Base-by-base conservation (phyloP, 2,888 invertebrate genomes). In the Horisme vitalbata region DNA sequence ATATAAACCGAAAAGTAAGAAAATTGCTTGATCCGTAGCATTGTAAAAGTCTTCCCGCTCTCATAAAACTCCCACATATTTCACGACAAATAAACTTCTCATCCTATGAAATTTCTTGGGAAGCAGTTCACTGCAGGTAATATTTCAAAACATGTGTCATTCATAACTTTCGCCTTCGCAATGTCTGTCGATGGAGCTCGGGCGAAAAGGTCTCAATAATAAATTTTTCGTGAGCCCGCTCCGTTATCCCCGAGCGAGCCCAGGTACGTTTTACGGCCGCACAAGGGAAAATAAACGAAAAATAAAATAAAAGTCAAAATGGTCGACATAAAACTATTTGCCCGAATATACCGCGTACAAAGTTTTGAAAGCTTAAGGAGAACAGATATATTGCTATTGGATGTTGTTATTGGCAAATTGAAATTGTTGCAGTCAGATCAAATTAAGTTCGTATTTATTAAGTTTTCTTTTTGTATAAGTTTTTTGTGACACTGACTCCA, bases 101-200 rank as follows among this genome's bases (percentile, higher is more conserved):
- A 82, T 85, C 83, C 79, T 68, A 81, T 82, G 83, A 85, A 86
- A 83, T 83, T 83, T 78, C 75, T 72, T 68, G 70, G 75, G 79
- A 69, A 83, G 83, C 81, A 81, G 83, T 84, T 84, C 79, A 81
- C 75, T 86, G 83, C 83, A 84, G 86, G 88, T 85, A 86, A 89
- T 89, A 88, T 89, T 88, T 89, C 89, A 88, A 89, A 89, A 89
- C 88, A 89, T 87, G 85, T 88, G 88, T 89, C 88, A 88, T 89
- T 89, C 88, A 88, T 88, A 89, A 89, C 85, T 89, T 89, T 86
- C 80, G 76, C 87, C 78, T 85, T 85, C 83, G 88, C 87, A 88
- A 88, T 89, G 88, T 89, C 87, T 87, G 88, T 87, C 89, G 87
- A 88, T 87, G 83, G 85, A 82, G 79, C 79, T 71, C 75, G 76